Percentiles rank a stretch among this genome's conserved stretches.
These are phyloP conservation scores for Aethes cnicana DNA, from an alignment of 2,888 invertebrate genomes.

Conservation along the genomic window DNA sequence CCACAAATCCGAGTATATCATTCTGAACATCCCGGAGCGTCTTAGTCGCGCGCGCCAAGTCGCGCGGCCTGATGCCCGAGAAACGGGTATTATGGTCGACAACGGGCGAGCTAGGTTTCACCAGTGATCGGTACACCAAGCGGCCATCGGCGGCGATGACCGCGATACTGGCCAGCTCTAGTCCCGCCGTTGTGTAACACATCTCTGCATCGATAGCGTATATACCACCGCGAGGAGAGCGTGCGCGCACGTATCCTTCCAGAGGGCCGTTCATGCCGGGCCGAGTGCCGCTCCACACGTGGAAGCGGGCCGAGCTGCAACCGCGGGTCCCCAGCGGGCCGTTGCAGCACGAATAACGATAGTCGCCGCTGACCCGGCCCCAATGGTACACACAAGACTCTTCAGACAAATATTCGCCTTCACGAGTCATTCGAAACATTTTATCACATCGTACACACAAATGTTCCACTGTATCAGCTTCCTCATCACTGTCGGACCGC, in stretches of 20 bases:
- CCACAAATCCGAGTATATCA: conserved; percentile 90
- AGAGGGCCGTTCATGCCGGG: conserved; percentile 89
- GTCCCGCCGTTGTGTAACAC: conserved; percentile 94
- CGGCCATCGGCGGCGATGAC: conserved; percentile 89
- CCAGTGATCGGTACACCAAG: conserved; percentile 91
- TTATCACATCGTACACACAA: conserved; percentile 88
- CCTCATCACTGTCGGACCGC: conserved; percentile 80
- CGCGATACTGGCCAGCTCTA: conserved; percentile 94
- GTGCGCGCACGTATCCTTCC: conserved; percentile 85
- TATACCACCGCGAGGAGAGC: conserved; percentile 80
- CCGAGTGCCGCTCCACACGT: conserved; percentile 89
- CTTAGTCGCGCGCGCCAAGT: conserved; percentile 84
- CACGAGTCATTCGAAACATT: conserved; percentile 86
- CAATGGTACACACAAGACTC: conserved; percentile 94
- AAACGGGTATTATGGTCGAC: conserved; percentile 97
- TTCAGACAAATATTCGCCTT: conserved; percentile 87
- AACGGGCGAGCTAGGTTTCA: conserved; percentile 90
- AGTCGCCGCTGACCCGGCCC: conserved; percentile 87
- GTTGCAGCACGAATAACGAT: conserved; percentile 86
- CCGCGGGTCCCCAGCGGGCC: conserved; percentile 79
- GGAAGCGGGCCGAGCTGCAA: conserved; percentile 84
- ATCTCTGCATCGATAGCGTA: conserved; percentile 98
- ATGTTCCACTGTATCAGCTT: conserved; percentile 82
- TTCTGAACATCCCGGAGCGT: conserved; percentile 91
- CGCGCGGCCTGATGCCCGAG: conserved; percentile 91